Evolutionary conservation across 2,888 invertebrate species (phyloP).

Genomic region (Polydrusus cervinus): DNA sequence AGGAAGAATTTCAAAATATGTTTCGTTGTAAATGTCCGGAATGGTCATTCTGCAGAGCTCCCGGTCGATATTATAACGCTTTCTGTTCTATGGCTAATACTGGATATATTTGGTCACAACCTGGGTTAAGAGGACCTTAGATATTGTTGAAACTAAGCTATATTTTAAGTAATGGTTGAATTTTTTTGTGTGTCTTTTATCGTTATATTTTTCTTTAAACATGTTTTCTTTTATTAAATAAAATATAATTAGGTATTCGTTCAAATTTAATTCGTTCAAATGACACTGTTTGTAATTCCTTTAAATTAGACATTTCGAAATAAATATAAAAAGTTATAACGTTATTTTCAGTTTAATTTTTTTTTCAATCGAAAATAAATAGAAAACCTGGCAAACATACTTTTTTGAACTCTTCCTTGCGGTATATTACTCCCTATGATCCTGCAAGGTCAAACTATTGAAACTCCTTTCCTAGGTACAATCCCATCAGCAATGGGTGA

Average conservation of each 20-base stretch:
- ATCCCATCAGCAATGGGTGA: too few relatives aligned
- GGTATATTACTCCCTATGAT: too few relatives aligned
- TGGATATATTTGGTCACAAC: constrained; percentile 93
- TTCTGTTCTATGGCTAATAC: constrained; percentile 93
- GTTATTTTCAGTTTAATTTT: too few relatives aligned
- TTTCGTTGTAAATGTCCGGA: constrained; percentile 92
- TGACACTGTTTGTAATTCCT: background rate
- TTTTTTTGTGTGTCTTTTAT: constrained; percentile 42
- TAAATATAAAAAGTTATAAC: too few relatives aligned
- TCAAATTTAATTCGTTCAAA: too few relatives aligned
- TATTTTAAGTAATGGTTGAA: constrained; percentile 38
- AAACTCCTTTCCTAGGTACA: too few relatives aligned
- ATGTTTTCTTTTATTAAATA: constrained; percentile 41
- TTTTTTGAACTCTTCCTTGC: too few relatives aligned
- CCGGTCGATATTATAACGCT: constrained; percentile 92
- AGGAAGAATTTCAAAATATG: constrained; percentile 90
- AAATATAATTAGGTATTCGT: background rate
- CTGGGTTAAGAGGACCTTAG: constrained; percentile 70
- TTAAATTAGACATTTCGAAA: background rate
- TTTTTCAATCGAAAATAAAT: too few relatives aligned
- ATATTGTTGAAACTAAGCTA: constrained; percentile 5
- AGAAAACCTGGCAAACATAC: too few relatives aligned
- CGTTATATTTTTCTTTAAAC: constrained; percentile 42
- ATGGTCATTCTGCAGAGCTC: constrained; percentile 91
- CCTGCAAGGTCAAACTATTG: too few relatives aligned